These are phyloP conservation scores for Dendrolimus kikuchii DNA, from an alignment of 1,140 invertebrate species.

Conservation along the genomic window DNA sequence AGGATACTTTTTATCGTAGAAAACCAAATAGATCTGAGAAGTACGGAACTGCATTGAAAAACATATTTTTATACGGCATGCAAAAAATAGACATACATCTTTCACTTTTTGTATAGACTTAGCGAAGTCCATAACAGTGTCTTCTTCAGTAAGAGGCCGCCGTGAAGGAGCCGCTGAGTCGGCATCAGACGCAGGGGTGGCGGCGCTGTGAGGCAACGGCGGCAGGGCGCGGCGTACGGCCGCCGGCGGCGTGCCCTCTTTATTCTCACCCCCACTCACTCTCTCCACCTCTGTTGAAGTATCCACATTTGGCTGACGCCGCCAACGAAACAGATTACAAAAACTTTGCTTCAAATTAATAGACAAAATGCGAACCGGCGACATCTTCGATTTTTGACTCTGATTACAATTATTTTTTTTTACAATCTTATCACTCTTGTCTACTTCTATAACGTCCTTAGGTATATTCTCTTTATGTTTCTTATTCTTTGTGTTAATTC, in stretches of 20 bases:
- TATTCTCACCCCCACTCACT: slow-evolving; percentile 23
- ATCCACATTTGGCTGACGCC: slow-evolving; percentile 35
- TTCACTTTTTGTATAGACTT: slow-evolving; percentile 95
- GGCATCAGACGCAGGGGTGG: slow-evolving; percentile 11
- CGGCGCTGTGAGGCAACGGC: slow-evolving; percentile 76
- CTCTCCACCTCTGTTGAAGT: slow-evolving; percentile 35
- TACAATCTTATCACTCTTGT: slow-evolving; percentile 34
- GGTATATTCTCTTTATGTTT: slow-evolving; percentile 75
- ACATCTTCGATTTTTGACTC: slow-evolving; percentile 75
- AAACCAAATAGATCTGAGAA: no score
- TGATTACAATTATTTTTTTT: slow-evolving; percentile 42
- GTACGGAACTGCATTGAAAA: no score
- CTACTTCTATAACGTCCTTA: slow-evolving; percentile 46
- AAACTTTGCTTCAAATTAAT: slow-evolving; percentile 88
- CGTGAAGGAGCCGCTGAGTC: slow-evolving; percentile 13
- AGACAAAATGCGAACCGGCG: slow-evolving; percentile 75
- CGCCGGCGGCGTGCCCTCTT: slow-evolving; percentile 29
- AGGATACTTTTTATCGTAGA: no score
- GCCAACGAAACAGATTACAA: slow-evolving; percentile 86
- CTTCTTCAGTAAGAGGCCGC: slow-evolving; percentile 58
- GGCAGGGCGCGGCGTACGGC: slow-evolving; percentile 83
- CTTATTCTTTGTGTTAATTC: slow-evolving; percentile 76
- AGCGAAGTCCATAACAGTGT: slow-evolving; percentile 84
- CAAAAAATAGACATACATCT: slow-evolving; percentile 78
- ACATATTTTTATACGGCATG: no score